Evolutionary conservation across 2,797 vertebrate species (phyloP).

Genomic region (Harpagifer antarcticus): DNA sequence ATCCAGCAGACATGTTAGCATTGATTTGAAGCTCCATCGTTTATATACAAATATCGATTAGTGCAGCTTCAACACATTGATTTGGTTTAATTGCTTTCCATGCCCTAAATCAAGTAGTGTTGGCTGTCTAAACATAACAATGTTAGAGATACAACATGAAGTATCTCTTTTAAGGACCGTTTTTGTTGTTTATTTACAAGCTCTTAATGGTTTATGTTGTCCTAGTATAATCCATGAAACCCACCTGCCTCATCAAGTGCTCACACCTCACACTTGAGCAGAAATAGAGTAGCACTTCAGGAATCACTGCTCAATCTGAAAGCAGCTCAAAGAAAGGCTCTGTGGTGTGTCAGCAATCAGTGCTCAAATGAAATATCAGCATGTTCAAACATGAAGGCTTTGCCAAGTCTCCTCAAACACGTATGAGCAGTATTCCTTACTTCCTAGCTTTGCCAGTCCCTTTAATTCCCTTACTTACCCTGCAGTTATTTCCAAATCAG

Average conservation of each 20-base stretch:
- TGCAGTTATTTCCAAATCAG: conserved; percentile 5
- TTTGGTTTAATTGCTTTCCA: neutral
- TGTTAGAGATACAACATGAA: neutral
- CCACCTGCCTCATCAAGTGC: conserved; percentile 16
- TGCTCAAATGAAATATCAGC: conserved; percentile 49
- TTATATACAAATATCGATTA: neutral
- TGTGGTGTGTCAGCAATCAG: conserved; percentile 41
- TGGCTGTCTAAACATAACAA: neutral
- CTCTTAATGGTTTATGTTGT: conserved; percentile 11
- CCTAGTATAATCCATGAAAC: neutral
- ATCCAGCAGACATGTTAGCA: neutral
- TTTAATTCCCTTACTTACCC: neutral
- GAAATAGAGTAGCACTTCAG: conserved; percentile 35
- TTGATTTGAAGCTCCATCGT: neutral
- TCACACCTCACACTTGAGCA: conserved; percentile 26
- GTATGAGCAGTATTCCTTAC: conserved; percentile 6
- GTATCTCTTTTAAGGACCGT: neutral
- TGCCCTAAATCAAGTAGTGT: neutral
- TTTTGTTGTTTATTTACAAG: neutral
- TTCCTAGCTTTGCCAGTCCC: conserved; percentile 4
- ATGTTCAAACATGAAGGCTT: conserved; percentile 48
- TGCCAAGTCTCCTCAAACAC: conserved; percentile 19
- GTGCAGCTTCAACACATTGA: neutral
- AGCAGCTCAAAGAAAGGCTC: conserved; percentile 33
- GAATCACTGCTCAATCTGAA: conserved; percentile 34